Evolutionary conservation across 2,797 vertebrate genomes (phyloP).

Genomic region (Liasis olivaceus): DNA sequence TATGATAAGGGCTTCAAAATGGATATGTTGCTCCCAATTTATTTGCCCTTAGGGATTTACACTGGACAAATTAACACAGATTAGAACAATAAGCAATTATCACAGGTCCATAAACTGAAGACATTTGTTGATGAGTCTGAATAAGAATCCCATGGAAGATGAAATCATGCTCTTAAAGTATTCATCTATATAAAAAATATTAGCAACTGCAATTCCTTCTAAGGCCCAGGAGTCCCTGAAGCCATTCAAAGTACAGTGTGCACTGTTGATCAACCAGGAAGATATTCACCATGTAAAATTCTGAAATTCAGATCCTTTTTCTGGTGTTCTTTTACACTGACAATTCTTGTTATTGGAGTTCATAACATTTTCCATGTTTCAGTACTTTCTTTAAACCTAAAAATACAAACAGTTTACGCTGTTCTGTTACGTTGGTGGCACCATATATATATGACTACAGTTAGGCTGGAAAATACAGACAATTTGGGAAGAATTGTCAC

Average conservation of each 20-base stretch:
- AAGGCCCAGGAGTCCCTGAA: background rate
- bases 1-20: background rate
- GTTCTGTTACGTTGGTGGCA: slow-evolving; percentile 19
- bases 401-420: background rate
- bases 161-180: rapidly evolving
- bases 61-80: background rate
- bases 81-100: background rate
- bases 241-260: background rate
- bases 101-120: background rate
- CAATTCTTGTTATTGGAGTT: background rate
- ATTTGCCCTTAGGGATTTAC: background rate
- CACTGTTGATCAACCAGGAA: background rate
- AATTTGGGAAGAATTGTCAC: rapidly evolving
- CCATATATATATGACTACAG: background rate
- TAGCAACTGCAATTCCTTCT: background rate
- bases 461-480: background rate
- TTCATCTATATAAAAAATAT: rapidly evolving
- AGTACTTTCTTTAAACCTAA: background rate
- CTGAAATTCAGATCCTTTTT: background rate
- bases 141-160: background rate
- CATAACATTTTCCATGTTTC: slow-evolving; percentile 13
- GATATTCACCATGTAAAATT: background rate
- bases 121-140: background rate
- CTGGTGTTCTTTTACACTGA: background rate
- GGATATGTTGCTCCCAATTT: background rate